A percentile compares a stretch with the other conserved stretches of the same genome.
Evolutionary conservation across 2,797 vertebrate genomes (phyloP).

Genomic region (Glossophaga mutica): DNA sequence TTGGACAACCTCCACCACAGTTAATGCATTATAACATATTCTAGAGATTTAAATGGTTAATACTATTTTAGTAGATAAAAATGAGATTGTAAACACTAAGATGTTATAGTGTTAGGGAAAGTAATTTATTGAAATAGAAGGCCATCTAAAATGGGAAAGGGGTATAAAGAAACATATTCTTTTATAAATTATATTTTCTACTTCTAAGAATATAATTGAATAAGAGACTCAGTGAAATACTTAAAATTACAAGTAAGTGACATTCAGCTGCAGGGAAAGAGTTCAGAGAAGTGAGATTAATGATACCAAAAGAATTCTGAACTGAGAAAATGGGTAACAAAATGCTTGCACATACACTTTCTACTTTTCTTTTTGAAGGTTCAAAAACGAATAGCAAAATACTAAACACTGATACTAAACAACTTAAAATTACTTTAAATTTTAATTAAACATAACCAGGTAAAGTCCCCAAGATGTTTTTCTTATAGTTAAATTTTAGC

Average conservation of each 20-base stretch:
- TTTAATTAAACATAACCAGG: neutral
- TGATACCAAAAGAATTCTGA: neutral
- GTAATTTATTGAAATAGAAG: neutral
- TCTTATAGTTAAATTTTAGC: neutral
- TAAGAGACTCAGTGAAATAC: neutral
- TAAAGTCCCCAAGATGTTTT: neutral
- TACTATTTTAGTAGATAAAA: neutral
- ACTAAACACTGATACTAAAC: neutral
- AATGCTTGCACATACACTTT: neutral
- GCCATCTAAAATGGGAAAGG: neutral
- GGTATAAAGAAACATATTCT: neutral
- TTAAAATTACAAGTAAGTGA: neutral
- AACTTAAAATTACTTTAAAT: conserved; percentile 13
- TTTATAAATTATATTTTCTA: neutral
- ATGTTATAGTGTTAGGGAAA: neutral
- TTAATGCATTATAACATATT: neutral
- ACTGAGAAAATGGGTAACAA: neutral
- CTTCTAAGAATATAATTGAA: neutral
- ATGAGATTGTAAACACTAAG: neutral
- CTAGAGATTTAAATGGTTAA: neutral
- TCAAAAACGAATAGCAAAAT: conserved; percentile 25
- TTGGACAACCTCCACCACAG: neutral
- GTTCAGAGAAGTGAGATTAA: neutral
- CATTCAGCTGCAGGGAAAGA: neutral
- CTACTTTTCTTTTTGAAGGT: neutral